Percentiles rank a stretch among this genome's conserved stretches.
Evolutionary conservation across 53 echinoderm and acorn worm genomes (phyloP).

Genomic region (Henricia sp.): DNA sequence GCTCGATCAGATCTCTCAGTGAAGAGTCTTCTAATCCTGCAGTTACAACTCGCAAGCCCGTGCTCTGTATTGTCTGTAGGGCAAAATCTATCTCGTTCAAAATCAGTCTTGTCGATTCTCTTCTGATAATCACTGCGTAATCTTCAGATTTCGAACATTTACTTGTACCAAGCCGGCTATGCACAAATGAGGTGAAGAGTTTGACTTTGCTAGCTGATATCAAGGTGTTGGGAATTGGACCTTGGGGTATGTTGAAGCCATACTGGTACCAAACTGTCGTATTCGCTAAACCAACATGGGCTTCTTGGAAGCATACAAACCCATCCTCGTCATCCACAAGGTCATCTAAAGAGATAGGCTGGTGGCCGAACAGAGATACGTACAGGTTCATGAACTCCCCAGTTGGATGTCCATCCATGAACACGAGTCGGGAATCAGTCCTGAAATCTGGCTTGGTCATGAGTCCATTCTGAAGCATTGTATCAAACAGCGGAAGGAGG

Average conservation of each 20-base stretch:
- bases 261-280: slow-evolving; percentile 95
- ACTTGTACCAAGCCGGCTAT: slow-evolving; percentile 28
- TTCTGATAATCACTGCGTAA: slow-evolving; percentile 63
- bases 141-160: neutral
- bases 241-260: slow-evolving; percentile 89
- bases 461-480: slow-evolving; percentile 66
- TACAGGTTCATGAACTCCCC: slow-evolving; percentile 79
- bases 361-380: slow-evolving; percentile 56
- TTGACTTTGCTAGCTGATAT: slow-evolving; percentile 70
- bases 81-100: slow-evolving; percentile 87
- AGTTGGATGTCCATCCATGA: slow-evolving; percentile 71
- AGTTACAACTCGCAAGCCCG: slow-evolving; percentile 68
- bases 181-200: slow-evolving; percentile 70
- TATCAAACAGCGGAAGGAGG: slow-evolving; percentile 84
- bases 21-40: slow-evolving; percentile 73
- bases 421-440: slow-evolving; percentile 57
- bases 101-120: slow-evolving; percentile 85
- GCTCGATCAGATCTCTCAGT: slow-evolving; percentile 60
- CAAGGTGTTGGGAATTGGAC: slow-evolving; percentile 64
- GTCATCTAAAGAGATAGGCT: slow-evolving; percentile 68
- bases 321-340: slow-evolving; percentile 6
- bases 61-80: slow-evolving; percentile 59
- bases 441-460: slow-evolving; percentile 27
- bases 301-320: no score
- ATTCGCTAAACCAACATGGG: no score